phyloP scores from a whole-genome alignment of 2,888 invertebrate genomes.

The Prosopocoilus inquinatus region DNA sequence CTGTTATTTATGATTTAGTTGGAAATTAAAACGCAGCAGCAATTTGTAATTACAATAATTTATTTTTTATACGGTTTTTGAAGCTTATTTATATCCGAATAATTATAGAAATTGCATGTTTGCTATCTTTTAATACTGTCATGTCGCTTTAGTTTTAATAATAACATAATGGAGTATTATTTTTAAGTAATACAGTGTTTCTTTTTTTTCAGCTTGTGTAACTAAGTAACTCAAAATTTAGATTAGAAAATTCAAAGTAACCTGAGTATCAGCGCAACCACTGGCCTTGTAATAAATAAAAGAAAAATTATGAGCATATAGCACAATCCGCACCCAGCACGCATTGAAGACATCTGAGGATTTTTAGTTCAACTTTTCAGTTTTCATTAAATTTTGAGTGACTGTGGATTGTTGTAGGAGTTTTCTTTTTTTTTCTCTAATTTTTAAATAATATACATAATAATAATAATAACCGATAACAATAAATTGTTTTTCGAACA shows the following conservation, averaged over 20 bases:
- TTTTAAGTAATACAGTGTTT: constrained; percentile 24
- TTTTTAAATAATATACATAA: constrained; percentile 6
- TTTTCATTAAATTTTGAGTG: constrained; percentile 50
- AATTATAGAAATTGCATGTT: no score
- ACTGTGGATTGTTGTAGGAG: constrained; percentile 46
- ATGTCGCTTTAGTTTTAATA: no score
- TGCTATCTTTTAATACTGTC: no score
- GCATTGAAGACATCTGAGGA: constrained; percentile 89
- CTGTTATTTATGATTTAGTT: no score
- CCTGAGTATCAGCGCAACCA: constrained; percentile 49
- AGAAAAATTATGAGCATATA: constrained; percentile 30
- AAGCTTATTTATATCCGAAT: no score
- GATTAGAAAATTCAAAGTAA: constrained; percentile 56
- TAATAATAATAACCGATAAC: constrained; percentile 10
- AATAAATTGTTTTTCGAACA: constrained; percentile 20
- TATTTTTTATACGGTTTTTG: no score
- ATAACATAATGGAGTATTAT: not conserved
- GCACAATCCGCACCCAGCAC: constrained; percentile 77
- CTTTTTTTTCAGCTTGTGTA: constrained; percentile 64
- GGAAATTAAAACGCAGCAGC: no score
- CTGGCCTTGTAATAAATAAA: constrained; percentile 43
- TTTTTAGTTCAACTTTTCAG: constrained; percentile 57
- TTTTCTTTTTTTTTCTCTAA: constrained; percentile 22
- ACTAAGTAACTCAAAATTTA: constrained; percentile 57
- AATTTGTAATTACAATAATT: no score